Percentiles rank a stretch among this genome's conserved stretches.
These are phyloP conservation scores for Varecia variegata DNA, from an alignment of 2,797 vertebrate species.

Conservation along the genomic window DNA sequence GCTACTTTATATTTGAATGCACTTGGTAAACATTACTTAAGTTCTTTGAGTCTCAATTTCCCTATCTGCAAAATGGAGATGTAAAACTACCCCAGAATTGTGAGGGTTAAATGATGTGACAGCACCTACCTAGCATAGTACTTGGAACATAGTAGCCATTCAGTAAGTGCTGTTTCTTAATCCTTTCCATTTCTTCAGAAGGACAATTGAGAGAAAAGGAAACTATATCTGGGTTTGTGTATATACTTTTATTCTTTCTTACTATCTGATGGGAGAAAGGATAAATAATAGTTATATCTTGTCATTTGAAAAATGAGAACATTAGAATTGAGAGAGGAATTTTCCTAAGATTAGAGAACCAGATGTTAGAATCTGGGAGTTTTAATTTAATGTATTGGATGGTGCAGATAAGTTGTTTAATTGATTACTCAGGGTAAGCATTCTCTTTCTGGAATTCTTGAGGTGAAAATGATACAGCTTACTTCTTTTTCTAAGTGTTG, in stretches of 20 bases:
- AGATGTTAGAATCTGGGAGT: neutral
- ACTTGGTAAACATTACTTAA: neutral
- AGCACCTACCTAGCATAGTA: neutral
- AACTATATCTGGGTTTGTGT: neutral
- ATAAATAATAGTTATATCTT: neutral
- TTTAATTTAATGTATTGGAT: neutral
- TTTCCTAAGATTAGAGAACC: neutral
- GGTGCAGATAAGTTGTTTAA: neutral
- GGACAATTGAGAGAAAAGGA: neutral
- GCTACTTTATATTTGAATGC: neutral
- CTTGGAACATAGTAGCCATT: neutral
- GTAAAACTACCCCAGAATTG: neutral
- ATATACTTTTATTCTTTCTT: neutral
- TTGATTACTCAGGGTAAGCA: neutral
- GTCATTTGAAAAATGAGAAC: slow-evolving; percentile 21
- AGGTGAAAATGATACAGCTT: neutral
- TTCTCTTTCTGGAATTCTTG: neutral
- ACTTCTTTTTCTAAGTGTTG: neutral
- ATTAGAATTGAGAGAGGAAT: neutral
- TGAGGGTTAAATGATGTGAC: neutral
- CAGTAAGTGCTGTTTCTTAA: neutral
- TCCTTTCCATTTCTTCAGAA: slow-evolving; percentile 2
- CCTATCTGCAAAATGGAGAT: neutral
- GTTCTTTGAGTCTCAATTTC: neutral
- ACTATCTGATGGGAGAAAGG: neutral